Percentiles rank a stretch among this genome's conserved stretches.
Evolutionary conservation across 1,140 invertebrate species (phyloP).

Genomic region (Zaprionus ornatus): DNA sequence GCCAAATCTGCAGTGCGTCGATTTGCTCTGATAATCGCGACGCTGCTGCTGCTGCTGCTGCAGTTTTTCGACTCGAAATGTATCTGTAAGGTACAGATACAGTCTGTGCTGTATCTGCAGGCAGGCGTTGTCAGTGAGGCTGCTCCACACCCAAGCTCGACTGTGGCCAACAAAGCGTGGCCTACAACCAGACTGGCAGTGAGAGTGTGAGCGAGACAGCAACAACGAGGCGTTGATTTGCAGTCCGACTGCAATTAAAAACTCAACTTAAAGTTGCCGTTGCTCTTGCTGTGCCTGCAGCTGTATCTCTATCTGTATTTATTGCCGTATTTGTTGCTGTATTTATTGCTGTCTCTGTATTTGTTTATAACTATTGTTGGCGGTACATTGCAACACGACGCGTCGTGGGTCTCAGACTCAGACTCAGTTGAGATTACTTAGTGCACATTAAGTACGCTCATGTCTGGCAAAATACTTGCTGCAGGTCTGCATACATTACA

Average conservation of each 20-base stretch:
- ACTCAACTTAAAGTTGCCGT: slow-evolving; percentile 28
- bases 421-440: slow-evolving; percentile 14
- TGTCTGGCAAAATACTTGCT: slow-evolving; percentile 25
- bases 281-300: slow-evolving; percentile 1
- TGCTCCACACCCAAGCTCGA: slow-evolving; percentile 15
- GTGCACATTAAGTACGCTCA: slow-evolving; percentile 29
- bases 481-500: neutral
- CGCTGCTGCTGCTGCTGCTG: neutral
- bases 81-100: slow-evolving; percentile 18
- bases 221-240: slow-evolving; percentile 56
- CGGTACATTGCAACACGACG: slow-evolving; percentile 42
- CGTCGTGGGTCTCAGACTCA: neutral
- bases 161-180: slow-evolving; percentile 63
- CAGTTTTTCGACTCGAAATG: slow-evolving; percentile 9
- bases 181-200: slow-evolving; percentile 22
- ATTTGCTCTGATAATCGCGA: slow-evolving; percentile 45
- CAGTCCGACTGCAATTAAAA: slow-evolving; percentile 68
- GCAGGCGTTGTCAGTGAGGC: slow-evolving; percentile 5
- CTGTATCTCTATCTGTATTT: slow-evolving; percentile 22
- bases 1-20: slow-evolving; percentile 44
- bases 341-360: slow-evolving; percentile 18
- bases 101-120: slow-evolving; percentile 20
- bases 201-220: neutral
- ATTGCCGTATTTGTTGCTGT: slow-evolving; percentile 7
- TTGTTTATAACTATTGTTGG: slow-evolving; percentile 15